Evolutionary conservation across 2,113 vertebrate genomes (phyloP).

Genomic region (Cinclus cinclus): DNA sequence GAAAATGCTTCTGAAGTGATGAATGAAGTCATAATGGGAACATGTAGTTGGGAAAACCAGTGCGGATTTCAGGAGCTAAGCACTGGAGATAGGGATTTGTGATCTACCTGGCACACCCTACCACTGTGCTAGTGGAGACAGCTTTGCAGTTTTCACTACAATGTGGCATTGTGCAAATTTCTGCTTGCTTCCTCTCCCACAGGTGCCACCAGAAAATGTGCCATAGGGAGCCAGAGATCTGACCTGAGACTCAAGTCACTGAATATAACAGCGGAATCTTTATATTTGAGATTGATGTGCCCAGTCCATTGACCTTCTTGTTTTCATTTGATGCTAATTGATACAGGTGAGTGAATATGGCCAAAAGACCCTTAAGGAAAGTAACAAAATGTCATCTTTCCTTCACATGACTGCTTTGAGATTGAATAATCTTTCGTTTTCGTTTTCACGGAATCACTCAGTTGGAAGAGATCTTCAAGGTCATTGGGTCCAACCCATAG

Average conservation of each 20-base stretch:
- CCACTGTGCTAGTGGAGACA: not conserved
- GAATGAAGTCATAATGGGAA: not conserved
- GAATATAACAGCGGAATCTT: not conserved
- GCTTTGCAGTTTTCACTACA: not conserved
- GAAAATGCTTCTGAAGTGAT: not conserved
- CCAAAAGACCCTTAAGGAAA: not conserved
- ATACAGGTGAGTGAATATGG: not conserved
- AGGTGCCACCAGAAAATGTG: accelerated
- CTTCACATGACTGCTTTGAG: not conserved
- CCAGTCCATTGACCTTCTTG: not conserved
- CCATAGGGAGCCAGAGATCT: not conserved
- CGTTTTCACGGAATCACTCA: not conserved
- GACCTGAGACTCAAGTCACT: not conserved
- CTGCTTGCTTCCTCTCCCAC: not conserved
- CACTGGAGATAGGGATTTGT: accelerated
- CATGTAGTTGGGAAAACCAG: not conserved
- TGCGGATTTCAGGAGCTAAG: not conserved
- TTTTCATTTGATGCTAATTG: not conserved
- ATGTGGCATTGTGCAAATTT: not conserved
- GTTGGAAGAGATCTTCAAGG: not conserved
- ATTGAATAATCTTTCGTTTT: not conserved
- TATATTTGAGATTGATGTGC: not conserved
- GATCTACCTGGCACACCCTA: not conserved
- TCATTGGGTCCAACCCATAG: not conserved
- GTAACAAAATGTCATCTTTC: not conserved